Percentiles rank a stretch among this genome's conserved stretches.
Evolutionary conservation across 2,888 invertebrate genomes (phyloP).

Genomic region (Drosophila siamana): DNA sequence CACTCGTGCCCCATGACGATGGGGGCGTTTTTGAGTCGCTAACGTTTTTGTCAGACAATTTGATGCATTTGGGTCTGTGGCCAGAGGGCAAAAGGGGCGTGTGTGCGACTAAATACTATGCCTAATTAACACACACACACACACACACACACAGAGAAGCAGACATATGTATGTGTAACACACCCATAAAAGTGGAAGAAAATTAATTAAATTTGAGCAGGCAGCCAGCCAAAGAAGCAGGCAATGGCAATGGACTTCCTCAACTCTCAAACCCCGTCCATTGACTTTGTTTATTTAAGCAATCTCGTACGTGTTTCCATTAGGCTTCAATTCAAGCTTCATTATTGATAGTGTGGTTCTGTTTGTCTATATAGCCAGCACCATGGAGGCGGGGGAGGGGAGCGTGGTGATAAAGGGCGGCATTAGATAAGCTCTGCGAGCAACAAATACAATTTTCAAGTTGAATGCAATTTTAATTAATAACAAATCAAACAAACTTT

Average conservation of each 20-base stretch:
- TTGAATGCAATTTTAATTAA: constrained; percentile 81
- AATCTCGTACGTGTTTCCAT: constrained; percentile 79
- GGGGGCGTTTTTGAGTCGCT: constrained; percentile 53
- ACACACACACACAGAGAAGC: constrained; percentile 8
- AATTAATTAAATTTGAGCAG: constrained; percentile 75
- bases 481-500: constrained; percentile 81
- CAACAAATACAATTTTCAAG: constrained; percentile 79
- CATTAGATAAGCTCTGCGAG: constrained; percentile 38
- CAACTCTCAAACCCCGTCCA: background rate
- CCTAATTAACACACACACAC: constrained; percentile 70
- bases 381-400: too few relatives aligned
- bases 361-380: background rate
- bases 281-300: constrained; percentile 62
- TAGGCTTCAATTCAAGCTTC: constrained; percentile 79
- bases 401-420: background rate
- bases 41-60: constrained; percentile 70
- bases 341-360: constrained; percentile 55
- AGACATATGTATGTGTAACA: constrained; percentile 6
- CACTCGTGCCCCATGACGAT: constrained; percentile 29
- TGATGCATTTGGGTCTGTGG: constrained; percentile 67
- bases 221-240: constrained; percentile 17
- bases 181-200: constrained; percentile 66
- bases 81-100: constrained; percentile 55
- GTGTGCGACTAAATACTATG: constrained; percentile 60
- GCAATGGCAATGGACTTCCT: constrained; percentile 21